Evolutionary conservation across 2,888 invertebrate species (phyloP), one percentile per base, ranked within the genome.

Genomic region (Tholera decimalis): DNA sequence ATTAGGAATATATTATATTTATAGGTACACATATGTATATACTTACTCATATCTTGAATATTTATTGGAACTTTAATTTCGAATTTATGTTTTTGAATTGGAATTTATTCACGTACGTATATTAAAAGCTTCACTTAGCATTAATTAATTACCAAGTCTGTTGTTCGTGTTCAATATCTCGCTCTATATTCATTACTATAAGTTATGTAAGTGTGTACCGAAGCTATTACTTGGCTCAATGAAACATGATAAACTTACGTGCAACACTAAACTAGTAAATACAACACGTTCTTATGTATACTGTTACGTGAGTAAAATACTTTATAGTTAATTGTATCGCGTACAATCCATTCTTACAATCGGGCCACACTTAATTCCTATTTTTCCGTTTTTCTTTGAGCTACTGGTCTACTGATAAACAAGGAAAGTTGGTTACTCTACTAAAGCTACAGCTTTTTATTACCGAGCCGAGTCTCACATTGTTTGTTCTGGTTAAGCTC

Each of bases 221-320:
- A 2, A 41, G 43, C 30, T 39, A 11, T 62, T 41, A 46, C 44
- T 57, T 54, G 63, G 22, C 56, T 67, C 72, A 62, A 57, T 75
- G 61, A 67, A 75, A 67, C 67, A 35, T 43, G 75, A 67, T 75
- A 75, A 72, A 59, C 67, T 46, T 28, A 28, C 56, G 2, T 59
- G 75, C 63, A 60, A 75, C 9, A 46, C 46, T 53, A 57, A 28
- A 67, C 71, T 6, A 46, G 56, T 55, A 55, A 47, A 73, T 65
- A 66, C 20, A 57, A 47, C 75, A 75, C 75, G 72, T 72, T 57
- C 59, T 8, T 49, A 51, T 24, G 35, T 67, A 49, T 70, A n/a
- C n/a, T 24, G 6, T 65, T 65, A 74, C 70, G 49, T 57, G 49
- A 43, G 35, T 47, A 47, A 43, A 15, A 24, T n/a, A 41, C 11